Conservation (phyloP, 2,113 vertebrate genomes). For the Calidris pugnax region DNA sequence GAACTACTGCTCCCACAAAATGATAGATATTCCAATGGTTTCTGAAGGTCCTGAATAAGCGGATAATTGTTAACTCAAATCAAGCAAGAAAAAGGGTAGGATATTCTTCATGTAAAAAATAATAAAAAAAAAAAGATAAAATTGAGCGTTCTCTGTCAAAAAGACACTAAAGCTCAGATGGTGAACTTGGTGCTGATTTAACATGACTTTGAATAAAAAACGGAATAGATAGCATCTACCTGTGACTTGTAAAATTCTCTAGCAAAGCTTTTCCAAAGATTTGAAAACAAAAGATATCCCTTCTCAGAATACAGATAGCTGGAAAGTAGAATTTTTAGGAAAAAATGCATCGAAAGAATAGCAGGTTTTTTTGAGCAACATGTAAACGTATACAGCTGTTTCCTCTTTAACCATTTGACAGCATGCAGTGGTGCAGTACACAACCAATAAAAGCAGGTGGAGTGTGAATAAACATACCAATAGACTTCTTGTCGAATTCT, state of each 20-base stretch:
- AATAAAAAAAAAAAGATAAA: neutral
- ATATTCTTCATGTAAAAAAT: neutral
- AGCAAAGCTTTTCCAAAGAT: neutral
- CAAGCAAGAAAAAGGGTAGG: neutral
- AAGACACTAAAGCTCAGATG: neutral
- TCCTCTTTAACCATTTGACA: neutral
- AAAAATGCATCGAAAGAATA: neutral
- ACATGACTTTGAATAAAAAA: neutral
- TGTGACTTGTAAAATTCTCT: neutral
- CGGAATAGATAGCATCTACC: accelerated
- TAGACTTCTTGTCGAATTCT: neutral
- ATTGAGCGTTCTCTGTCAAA: neutral
- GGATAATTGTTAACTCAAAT: neutral
- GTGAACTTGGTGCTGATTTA: neutral
- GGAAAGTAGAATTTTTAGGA: neutral
- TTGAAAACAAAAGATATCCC: neutral
- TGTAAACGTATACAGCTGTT: neutral
- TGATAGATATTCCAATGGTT: neutral
- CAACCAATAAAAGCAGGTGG: neutral
- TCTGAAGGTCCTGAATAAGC: neutral
- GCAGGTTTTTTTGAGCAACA: neutral
- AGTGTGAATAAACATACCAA: neutral
- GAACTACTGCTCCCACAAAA: neutral
- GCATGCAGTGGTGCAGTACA: neutral
- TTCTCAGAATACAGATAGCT: neutral